Conservation (phyloP, 2,888 invertebrate genomes). For the Sialis fuliginosa region DNA sequence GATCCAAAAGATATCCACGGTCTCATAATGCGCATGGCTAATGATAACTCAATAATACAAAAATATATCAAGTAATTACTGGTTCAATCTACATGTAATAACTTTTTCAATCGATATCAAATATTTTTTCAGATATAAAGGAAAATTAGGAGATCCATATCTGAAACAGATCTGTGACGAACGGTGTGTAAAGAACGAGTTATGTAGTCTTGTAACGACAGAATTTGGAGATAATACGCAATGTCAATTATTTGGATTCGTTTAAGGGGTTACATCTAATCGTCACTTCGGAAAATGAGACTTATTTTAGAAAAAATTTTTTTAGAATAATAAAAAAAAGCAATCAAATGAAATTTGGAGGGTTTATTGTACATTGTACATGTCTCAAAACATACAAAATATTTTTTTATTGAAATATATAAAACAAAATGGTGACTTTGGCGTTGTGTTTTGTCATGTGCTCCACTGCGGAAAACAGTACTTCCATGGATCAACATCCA, state of each 20-base stretch:
- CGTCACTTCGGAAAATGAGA: too few species aligned
- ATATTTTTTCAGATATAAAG: background rate
- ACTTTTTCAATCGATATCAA: background rate
- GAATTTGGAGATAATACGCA: constrained; percentile 29
- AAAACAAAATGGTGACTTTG: too few species aligned
- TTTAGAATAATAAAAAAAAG: too few species aligned
- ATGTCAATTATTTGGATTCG: constrained; percentile 15
- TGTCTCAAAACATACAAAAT: too few species aligned
- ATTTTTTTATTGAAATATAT: too few species aligned
- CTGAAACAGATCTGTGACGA: background rate
- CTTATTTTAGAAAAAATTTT: too few species aligned
- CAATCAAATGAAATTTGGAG: too few species aligned
- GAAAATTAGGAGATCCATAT: background rate
- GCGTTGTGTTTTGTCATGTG: too few species aligned
- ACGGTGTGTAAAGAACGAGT: background rate
- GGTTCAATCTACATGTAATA: background rate
- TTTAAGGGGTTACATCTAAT: too few species aligned
- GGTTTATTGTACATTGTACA: too few species aligned
- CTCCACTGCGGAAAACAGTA: too few species aligned
- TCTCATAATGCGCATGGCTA: constrained; percentile 22
- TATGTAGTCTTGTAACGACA: constrained; percentile 38
- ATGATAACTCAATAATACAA: constrained; percentile 20
- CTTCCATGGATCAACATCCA: too few species aligned
- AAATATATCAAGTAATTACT: constrained; percentile 18
- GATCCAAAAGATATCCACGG: constrained; percentile 23